Evolutionary conservation across 2,888 invertebrate genomes (phyloP).

Genomic region (Drosophila siamana): DNA sequence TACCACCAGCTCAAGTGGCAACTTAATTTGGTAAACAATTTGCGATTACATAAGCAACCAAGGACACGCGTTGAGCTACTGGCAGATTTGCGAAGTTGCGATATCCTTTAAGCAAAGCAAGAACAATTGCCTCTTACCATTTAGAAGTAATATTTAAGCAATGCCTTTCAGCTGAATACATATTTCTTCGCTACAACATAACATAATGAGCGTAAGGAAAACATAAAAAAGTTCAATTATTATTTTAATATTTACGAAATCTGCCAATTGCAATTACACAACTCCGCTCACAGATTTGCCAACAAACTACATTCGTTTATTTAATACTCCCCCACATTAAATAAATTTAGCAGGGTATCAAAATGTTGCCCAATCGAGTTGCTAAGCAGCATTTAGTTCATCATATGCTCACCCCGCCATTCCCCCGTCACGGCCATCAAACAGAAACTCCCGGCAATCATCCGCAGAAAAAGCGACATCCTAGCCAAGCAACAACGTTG

Average conservation of each 20-base stretch:
- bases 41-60: constrained; percentile 50
- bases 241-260: neutral
- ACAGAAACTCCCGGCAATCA: constrained; percentile 41
- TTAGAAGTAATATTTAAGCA: too few relatives aligned
- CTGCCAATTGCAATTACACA: too few relatives aligned
- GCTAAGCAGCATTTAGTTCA: constrained; percentile 62
- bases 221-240: too few relatives aligned
- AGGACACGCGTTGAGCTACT: constrained; percentile 4
- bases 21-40: constrained; percentile 76
- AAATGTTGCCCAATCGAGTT: constrained; percentile 29
- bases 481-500: constrained; percentile 23
- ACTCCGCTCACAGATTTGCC: too few relatives aligned
- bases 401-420: constrained; percentile 51
- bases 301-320: too few relatives aligned
- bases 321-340: neutral
- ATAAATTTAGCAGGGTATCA: constrained; percentile 1
- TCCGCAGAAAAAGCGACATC: constrained; percentile 24
- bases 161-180: too few relatives aligned
- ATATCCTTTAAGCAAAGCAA: constrained; percentile 34
- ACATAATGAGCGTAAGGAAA: too few relatives aligned
- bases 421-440: constrained; percentile 3
- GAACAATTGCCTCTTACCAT: neutral
- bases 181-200: too few relatives aligned
- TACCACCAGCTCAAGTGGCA: constrained; percentile 63
- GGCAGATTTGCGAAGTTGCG: neutral